Evolutionary conservation across 2,797 vertebrate species (phyloP).

Genomic region (Natrix natrix): DNA sequence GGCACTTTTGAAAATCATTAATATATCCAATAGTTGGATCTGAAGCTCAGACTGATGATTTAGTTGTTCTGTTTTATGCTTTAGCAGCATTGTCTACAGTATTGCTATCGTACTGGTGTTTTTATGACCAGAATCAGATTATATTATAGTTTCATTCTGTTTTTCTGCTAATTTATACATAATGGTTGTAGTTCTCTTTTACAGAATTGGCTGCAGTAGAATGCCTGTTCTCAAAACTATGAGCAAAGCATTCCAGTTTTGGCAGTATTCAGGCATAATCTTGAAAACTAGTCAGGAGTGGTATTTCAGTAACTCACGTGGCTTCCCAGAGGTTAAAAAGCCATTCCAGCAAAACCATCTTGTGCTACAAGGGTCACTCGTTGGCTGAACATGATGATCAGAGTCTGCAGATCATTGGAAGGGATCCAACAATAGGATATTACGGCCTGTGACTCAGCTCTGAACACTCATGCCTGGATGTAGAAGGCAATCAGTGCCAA

Average conservation of each 20-base stretch:
- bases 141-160: not conserved
- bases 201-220: not conserved
- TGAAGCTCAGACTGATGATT: not conserved
- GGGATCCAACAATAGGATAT: rapidly evolving
- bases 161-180: not conserved
- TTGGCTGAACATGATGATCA: slow-evolving; percentile 3
- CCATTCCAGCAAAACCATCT: not conserved
- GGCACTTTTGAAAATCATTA: not conserved
- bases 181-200: not conserved
- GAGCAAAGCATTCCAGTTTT: not conserved
- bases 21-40: not conserved
- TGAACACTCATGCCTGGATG: not conserved
- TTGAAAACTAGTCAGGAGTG: not conserved
- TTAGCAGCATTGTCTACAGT: not conserved
- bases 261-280: not conserved
- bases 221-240: not conserved
- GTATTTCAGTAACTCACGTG: not conserved
- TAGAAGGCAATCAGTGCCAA: not conserved
- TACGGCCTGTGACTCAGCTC: not conserved
- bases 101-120: not conserved
- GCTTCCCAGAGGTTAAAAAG: not conserved
- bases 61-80: not conserved
- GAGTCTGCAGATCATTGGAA: not conserved
- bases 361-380: slow-evolving; percentile 1
- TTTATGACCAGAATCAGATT: not conserved